phyloP scores from a whole-genome alignment of 2,113 vertebrate species.

The Emydocephalus ijimae region DNA sequence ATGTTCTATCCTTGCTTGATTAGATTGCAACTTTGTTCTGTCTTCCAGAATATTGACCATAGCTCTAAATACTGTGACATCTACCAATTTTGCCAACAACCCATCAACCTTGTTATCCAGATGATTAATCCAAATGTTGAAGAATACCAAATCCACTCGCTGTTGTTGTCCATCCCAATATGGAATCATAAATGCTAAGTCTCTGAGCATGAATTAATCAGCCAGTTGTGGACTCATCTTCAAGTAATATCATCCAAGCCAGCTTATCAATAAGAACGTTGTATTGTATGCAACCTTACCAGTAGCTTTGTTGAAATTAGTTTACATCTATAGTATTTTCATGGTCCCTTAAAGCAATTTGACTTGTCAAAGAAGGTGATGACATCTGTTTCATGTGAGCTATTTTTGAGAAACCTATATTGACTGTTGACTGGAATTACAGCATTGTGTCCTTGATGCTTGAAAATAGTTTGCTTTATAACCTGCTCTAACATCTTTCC shows the following conservation, averaged over 20 bases:
- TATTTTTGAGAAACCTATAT: neutral
- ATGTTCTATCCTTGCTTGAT: neutral
- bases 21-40: neutral
- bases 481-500: neutral
- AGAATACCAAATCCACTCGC: neutral
- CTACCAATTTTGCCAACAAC: neutral
- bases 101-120: neutral
- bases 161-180: neutral
- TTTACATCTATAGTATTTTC: neutral
- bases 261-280: no score
- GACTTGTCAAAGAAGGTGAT: neutral
- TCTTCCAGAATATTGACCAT: neutral
- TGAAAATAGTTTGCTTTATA: neutral
- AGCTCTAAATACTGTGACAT: neutral
- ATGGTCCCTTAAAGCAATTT: neutral
- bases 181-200: neutral
- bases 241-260: no score
- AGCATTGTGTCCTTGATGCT: neutral
- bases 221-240: no score
- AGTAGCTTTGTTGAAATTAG: neutral
- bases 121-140: neutral
- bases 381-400: neutral
- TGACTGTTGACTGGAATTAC: neutral
- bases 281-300: no score
- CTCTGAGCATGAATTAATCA: neutral